Conservation (phyloP, 1,140 invertebrate genomes). For the Ridgeia piscesae region DNA sequence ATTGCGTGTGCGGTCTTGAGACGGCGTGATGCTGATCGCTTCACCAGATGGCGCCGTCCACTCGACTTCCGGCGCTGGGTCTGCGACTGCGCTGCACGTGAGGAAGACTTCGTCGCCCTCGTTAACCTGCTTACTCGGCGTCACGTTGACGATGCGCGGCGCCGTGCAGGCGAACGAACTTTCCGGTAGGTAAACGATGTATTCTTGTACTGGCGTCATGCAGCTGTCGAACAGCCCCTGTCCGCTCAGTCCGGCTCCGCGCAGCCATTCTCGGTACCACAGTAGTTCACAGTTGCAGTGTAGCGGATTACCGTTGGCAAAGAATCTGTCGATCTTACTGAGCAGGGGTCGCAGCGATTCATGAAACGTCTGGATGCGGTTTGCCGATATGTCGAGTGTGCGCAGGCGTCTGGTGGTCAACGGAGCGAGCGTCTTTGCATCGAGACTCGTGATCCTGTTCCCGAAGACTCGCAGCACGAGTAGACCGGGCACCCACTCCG, state of each 20-base stretch:
- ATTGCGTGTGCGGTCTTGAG: background rate
- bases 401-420: background rate
- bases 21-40: conserved; percentile 23
- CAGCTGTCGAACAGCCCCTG: background rate
- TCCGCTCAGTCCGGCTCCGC: background rate
- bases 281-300: conserved; percentile 27
- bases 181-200: background rate
- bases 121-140: background rate
- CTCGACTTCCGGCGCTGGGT: conserved; percentile 26
- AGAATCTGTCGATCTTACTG: background rate
- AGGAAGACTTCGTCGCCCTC: conserved; percentile 10
- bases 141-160: conserved; percentile 19
- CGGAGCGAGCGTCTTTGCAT: background rate
- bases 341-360: background rate
- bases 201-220: background rate
- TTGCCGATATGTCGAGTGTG: background rate
- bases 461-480: background rate
- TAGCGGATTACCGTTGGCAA: conserved; percentile 19
- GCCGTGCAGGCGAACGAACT: conserved; percentile 19
- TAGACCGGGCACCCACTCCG: background rate
- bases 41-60: conserved; percentile 26
- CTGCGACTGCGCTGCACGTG: conserved; percentile 14
- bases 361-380: background rate
- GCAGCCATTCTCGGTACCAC: conserved; percentile 31
- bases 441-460: background rate